Evolutionary conservation across 2,113 vertebrate species (phyloP), one percentile per base, ranked within the genome.

Genomic region (Merops nubicus): DNA sequence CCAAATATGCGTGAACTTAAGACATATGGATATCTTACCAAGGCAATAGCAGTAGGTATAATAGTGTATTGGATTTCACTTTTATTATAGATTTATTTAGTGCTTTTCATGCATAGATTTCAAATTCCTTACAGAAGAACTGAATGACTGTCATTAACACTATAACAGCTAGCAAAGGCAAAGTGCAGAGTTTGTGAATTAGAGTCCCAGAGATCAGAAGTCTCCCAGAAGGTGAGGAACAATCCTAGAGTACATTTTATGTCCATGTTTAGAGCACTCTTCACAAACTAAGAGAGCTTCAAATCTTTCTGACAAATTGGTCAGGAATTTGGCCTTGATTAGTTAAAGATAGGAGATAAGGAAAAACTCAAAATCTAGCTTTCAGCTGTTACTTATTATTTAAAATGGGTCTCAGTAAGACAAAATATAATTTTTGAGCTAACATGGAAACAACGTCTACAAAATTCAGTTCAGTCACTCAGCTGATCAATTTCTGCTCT

Each of bases 31-130:
- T 77, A 29, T 45, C 22, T 86, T 70, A 77, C 4, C 25, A 53
- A 53, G 12, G 33, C 0, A 0, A 26, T 4, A 64, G 11, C 22
- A 77, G 18, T 16, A 11, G 8, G 5, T 90, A 8, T 65, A 73
- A n/a, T 6, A 40, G 2, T 28, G 10, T 28, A 31, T 26, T 91
- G 21, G 19, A 16, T 81, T 93, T 63, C 45, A n/a, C 8, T 81
- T 0, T 48, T 56, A n/a, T 43, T 40, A 47, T 1, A 5, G 62
- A 68, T 26, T 51, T 85, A 20, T 79, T 79, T 53, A 48, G n/a
- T 48, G 29, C 4, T 76, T 94, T 85, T 45, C 38, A 73, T 56
- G 22, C 18, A 57, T 4, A 63, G 42, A 38, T 85, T 76, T 63
- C 17, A 60, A 91, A 76, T 40, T 78, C 48, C 33, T 43, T 47